Conservation (phyloP, 2,113 vertebrate genomes). For the Platysternon megacephalum region DNA sequence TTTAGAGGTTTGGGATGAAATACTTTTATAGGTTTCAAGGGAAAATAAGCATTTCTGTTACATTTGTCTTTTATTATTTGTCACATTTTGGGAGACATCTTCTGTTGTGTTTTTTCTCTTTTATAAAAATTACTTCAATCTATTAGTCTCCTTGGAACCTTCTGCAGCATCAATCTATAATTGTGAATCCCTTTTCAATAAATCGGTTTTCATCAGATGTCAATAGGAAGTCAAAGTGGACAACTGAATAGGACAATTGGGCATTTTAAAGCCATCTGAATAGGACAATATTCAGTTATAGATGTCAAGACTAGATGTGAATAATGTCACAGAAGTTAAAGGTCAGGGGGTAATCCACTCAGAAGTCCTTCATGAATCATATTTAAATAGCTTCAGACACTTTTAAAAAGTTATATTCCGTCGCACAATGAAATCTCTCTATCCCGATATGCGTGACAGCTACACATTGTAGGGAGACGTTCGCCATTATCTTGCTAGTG, state of each 20-base stretch:
- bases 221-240: slow-evolving; percentile 65
- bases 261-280: slow-evolving; percentile 73
- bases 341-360: slow-evolving; percentile 72
- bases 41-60: background rate
- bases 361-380: slow-evolving; percentile 58
- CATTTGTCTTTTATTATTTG: background rate
- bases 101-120: background rate
- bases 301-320: slow-evolving; percentile 70
- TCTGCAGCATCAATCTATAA: slow-evolving; percentile 19
- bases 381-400: slow-evolving; percentile 70
- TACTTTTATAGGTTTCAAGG: background rate
- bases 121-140: background rate
- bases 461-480: background rate
- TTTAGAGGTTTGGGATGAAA: background rate
- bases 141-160: background rate
- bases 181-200: slow-evolving; percentile 37
- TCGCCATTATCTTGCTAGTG: background rate
- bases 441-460: background rate
- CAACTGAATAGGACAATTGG: slow-evolving; percentile 65
- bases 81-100: background rate
- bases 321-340: slow-evolving; percentile 69
- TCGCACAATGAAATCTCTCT: background rate
- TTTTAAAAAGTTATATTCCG: slow-evolving; percentile 17
- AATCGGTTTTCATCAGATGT: slow-evolving; percentile 61
- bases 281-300: slow-evolving; percentile 70